These are phyloP conservation scores for Ceratina australensis DNA, from an alignment of 1,140 invertebrate genomes.

Conservation along the genomic window DNA sequence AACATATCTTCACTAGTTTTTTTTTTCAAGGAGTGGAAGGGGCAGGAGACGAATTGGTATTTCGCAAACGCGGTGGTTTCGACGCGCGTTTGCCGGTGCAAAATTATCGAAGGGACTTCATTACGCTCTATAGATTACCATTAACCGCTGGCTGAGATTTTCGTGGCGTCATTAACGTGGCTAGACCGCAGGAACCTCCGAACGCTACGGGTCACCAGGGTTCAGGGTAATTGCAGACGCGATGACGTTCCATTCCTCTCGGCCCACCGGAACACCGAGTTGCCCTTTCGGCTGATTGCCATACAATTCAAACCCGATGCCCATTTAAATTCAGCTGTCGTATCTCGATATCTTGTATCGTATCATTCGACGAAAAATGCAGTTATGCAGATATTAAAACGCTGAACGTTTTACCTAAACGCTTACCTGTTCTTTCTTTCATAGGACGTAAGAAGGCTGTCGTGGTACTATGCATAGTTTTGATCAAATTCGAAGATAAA, in stretches of 20 bases:
- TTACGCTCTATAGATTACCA: slow-evolving; percentile 14
- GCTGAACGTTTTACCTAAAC: too few species aligned
- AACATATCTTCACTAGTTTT: too few species aligned
- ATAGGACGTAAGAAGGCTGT: too few species aligned
- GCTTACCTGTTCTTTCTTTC: too few species aligned
- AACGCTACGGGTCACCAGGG: not conserved
- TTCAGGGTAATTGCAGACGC: not conserved
- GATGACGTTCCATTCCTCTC: not conserved
- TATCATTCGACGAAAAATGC: too few species aligned
- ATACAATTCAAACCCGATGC: not conserved
- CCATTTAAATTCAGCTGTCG: too few species aligned
- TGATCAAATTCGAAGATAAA: too few species aligned
- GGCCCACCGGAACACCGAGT: not conserved
- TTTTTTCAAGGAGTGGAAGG: too few species aligned
- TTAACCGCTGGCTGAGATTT: slow-evolving; percentile 14
- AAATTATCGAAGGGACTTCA: slow-evolving; percentile 5
- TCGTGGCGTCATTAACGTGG: slow-evolving; percentile 19
- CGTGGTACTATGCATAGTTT: too few species aligned
- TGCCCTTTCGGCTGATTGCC: not conserved
- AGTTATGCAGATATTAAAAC: too few species aligned
- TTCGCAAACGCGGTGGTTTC: not conserved
- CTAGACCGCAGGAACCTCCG: not conserved
- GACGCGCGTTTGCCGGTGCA: not conserved
- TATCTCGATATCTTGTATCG: too few species aligned
- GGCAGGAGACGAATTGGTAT: too few species aligned